Base-by-base conservation (phyloP, 1,140 invertebrate genomes). In the Rhyzopertha dominica region DNA sequence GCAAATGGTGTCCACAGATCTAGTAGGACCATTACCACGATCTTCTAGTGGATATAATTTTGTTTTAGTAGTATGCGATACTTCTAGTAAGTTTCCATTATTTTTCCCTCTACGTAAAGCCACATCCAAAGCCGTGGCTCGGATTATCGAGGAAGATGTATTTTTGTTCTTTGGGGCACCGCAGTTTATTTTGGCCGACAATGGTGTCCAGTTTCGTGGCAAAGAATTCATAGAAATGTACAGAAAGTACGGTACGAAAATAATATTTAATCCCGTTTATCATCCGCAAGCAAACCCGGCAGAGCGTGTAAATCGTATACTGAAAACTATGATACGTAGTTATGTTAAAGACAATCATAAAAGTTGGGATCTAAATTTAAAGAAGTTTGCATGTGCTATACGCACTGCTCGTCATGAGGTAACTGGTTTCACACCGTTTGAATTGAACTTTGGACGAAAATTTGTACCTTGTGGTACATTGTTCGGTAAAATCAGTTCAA, bases 21-120 rank as follows among this genome's bases (percentile, higher is more conserved):
- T 65, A 2, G 54, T 62, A 44, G 62, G 63, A 16, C 67, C 66
- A 7, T 57, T 61, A 0, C 62, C 59, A 0, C 24, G 10, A 1
- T 56, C 52, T 14, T 30, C 38, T 12, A 16, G 14, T 16, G 58
- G 61, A 28, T 46, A 57, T 26, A 34, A 24, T 14, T 63, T 53
- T 32, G 24, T 37, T 12, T 22, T 37, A 4, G 35, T 12, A 5
- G 35, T 37, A 12, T 37, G 35, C 14, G 35, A 37, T 12, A 12
- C 24, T 10, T 37, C 24, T 23, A 37, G 35, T 13, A 37, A 22
- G 8, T 7, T 12, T 2, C 9, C 18, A 5, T 12, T 20, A 7
- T 10, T 41, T 7, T 41, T 41, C 24, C 38, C 38, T 1, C 14
- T 37, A n/a, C 35, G 35, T 10, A 5, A 19, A 4, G 18, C 35